These are phyloP conservation scores for Siniperca obscura DNA, from an alignment of 2,797 vertebrate genomes.

Conservation along the genomic window DNA sequence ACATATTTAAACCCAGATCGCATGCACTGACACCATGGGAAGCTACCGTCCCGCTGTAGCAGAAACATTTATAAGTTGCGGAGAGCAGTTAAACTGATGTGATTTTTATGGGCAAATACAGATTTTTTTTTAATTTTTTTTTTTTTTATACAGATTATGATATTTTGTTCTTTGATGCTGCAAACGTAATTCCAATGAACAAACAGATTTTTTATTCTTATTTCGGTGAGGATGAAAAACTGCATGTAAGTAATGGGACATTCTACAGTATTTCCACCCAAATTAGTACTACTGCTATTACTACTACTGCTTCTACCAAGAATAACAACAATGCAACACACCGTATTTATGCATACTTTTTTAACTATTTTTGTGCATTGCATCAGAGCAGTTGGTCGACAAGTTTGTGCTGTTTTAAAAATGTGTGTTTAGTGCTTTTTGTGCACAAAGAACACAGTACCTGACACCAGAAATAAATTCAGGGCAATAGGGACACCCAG, in stretches of 20 bases:
- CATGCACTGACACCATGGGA: conserved; percentile 3
- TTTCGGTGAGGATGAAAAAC: background rate
- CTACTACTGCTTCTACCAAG: background rate
- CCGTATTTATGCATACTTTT: background rate
- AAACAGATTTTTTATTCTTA: background rate
- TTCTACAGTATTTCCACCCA: background rate
- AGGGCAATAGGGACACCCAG: background rate
- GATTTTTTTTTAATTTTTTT: background rate
- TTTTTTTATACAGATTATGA: background rate
- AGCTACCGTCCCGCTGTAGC: background rate
- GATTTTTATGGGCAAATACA: background rate
- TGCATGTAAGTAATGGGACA: background rate
- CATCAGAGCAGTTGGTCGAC: background rate
- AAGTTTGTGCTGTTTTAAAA: background rate
- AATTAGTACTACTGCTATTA: background rate
- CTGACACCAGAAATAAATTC: conserved; percentile 16
- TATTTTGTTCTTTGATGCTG: background rate
- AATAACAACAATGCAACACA: background rate
- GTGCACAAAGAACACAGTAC: background rate
- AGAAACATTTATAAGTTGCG: conserved; percentile 13
- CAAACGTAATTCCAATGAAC: background rate
- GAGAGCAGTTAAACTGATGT: background rate
- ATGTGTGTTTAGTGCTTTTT: background rate
- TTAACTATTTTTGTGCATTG: background rate
- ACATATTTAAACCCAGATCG: conserved; percentile 16